phyloP scores from a whole-genome alignment of 2,797 vertebrate genomes.

The Coracias cyanogaster region DNA sequence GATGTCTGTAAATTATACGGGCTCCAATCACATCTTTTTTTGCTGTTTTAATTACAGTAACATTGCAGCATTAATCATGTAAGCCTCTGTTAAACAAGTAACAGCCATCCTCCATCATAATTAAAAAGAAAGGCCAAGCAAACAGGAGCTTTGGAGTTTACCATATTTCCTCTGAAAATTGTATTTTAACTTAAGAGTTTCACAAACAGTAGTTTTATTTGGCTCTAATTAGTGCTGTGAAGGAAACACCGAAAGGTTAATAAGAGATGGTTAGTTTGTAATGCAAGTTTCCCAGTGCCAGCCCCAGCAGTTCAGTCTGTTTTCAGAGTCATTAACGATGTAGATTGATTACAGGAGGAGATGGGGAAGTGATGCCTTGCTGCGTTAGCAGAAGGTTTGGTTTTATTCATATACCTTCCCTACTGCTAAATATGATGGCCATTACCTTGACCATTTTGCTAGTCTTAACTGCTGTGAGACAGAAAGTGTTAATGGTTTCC shows the following conservation, averaged over 20 bases:
- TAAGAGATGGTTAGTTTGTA: conserved; percentile 78
- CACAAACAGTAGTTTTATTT: conserved; percentile 69
- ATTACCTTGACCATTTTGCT: conserved; percentile 57
- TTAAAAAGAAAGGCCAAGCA: conserved; percentile 68
- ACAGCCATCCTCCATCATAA: conserved; percentile 67
- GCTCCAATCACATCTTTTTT: conserved; percentile 63
- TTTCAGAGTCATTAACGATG: conserved; percentile 84
- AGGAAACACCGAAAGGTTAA: conserved; percentile 80
- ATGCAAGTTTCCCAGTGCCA: conserved; percentile 77
- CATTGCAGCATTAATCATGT: conserved; percentile 69
- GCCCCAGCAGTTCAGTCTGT: conserved; percentile 77
- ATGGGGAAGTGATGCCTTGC: conserved; percentile 68
- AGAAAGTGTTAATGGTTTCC: conserved; percentile 49
- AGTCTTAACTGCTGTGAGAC: background rate
- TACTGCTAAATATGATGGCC: conserved; percentile 61
- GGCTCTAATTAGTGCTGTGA: conserved; percentile 75
- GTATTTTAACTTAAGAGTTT: conserved; percentile 69
- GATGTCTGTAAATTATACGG: conserved; percentile 63
- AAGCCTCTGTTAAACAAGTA: conserved; percentile 66
- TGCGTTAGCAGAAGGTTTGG: conserved; percentile 72
- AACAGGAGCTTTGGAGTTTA: conserved; percentile 59
- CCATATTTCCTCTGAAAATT: conserved; percentile 68
- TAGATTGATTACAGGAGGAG: conserved; percentile 76
- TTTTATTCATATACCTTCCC: conserved; percentile 67
- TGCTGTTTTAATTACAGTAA: conserved; percentile 70